phyloP scores from a whole-genome alignment of 2,797 vertebrate species.

The Diceros bicornis region DNA sequence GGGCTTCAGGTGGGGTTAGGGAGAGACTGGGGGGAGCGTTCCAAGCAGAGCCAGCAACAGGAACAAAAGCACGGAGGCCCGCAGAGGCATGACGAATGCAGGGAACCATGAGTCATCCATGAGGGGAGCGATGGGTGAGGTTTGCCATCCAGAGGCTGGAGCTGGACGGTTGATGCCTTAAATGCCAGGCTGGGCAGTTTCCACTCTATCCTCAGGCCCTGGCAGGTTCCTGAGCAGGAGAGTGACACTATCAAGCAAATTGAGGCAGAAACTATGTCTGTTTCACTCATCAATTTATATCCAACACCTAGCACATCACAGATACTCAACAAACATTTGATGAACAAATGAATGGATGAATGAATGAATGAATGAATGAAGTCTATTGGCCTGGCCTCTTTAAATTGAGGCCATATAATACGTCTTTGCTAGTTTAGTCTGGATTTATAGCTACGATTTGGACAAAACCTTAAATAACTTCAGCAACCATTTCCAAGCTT shows the following conservation, averaged over 20 bases:
- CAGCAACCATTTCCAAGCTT: neutral
- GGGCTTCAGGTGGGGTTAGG: neutral
- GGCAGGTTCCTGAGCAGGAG: no score
- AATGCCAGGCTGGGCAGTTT: neutral
- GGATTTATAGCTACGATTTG: neutral
- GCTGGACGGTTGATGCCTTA: rapidly evolving
- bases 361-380: neutral
- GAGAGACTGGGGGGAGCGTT: neutral
- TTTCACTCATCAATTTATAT: neutral
- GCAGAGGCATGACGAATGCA: no score
- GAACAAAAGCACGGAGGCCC: neutral
- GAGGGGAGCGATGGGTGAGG: neutral
- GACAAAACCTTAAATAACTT: neutral
- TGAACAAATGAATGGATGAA: no score
- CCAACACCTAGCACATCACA: neutral
- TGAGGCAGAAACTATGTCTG: neutral
- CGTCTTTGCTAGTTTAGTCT: neutral
- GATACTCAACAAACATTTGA: neutral
- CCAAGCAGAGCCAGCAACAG: neutral
- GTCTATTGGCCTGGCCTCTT: neutral
- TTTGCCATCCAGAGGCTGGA: neutral
- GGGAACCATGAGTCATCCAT: rapidly evolving
- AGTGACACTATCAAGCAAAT: neutral
- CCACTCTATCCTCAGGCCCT: neutral
- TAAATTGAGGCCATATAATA: neutral